A percentile compares a stretch with the other conserved stretches of the same genome.
Conservation (phyloP, 35 echinoderm and acorn worm genomes). For the Heliocidaris erythrogramma region DNA sequence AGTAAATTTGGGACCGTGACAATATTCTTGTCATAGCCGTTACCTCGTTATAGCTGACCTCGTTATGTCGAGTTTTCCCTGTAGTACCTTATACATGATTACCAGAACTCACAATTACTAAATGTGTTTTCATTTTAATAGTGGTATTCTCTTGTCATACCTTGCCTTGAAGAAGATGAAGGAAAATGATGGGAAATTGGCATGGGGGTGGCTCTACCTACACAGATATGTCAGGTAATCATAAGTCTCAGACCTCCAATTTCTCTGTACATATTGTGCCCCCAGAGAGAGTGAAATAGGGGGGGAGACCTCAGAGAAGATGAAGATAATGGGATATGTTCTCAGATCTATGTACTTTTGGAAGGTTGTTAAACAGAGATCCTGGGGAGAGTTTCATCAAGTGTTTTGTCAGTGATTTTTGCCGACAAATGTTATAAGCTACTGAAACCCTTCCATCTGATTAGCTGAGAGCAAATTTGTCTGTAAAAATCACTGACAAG, state of each 20-base stretch:
- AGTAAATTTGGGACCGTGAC: too few species aligned
- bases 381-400: too few species aligned
- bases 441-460: too few species aligned
- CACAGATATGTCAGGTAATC: slow-evolving; percentile 83
- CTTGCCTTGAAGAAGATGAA: slow-evolving; percentile 65
- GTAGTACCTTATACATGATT: neutral
- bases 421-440: too few species aligned
- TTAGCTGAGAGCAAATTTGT: too few species aligned
- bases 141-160: slow-evolving; percentile 67
- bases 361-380: too few species aligned
- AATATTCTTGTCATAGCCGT: too few species aligned
- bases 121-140: neutral
- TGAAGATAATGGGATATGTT: neutral
- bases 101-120: neutral
- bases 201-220: slow-evolving; percentile 78
- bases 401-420: too few species aligned
- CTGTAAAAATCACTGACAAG: too few species aligned
- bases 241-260: neutral
- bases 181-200: slow-evolving; percentile 49
- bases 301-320: neutral
- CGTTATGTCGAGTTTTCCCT: too few species aligned
- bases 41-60: too few species aligned
- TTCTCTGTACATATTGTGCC: neutral
- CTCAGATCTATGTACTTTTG: too few species aligned
- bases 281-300: neutral